A percentile compares a stretch with the other conserved stretches of the same genome.
phyloP scores from a whole-genome alignment of 2,113 vertebrate species.

The Otolemur garnettii region DNA sequence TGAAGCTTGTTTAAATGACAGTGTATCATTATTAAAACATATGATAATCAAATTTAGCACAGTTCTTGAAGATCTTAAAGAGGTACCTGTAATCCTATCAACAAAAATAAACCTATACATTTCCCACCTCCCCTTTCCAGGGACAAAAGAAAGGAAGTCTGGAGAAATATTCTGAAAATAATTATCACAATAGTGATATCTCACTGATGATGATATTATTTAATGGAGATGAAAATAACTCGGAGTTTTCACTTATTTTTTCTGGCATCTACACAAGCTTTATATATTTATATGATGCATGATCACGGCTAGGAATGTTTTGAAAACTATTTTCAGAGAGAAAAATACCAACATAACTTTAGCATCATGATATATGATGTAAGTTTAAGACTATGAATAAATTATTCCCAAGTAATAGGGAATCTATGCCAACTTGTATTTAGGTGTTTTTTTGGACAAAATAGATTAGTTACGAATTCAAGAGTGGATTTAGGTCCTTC shows the following conservation, averaged over 20 bases:
- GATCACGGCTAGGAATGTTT: not conserved
- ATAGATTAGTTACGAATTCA: not conserved
- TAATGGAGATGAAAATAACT: not conserved
- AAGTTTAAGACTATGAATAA: constrained; percentile 32
- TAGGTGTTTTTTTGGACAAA: not conserved
- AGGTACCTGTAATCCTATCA: not conserved
- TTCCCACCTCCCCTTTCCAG: not conserved
- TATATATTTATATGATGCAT: constrained; percentile 1
- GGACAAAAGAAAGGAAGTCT: not conserved
- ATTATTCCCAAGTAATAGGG: constrained; percentile 39
- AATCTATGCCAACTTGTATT: not conserved
- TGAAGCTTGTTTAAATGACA: not conserved
- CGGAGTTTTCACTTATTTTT: constrained; percentile 24
- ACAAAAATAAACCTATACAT: not conserved
- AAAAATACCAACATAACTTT: constrained; percentile 34
- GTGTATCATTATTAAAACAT: not conserved
- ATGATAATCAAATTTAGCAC: not conserved
- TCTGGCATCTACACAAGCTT: not conserved
- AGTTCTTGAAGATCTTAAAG: not conserved
- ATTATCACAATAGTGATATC: not conserved
- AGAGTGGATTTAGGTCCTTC: not conserved
- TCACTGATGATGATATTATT: not conserved
- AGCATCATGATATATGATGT: not conserved
- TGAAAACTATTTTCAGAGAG: not conserved
- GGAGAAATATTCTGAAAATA: not conserved